Conservation (phyloP, 2,797 vertebrate species). For the Falco rusticolus region DNA sequence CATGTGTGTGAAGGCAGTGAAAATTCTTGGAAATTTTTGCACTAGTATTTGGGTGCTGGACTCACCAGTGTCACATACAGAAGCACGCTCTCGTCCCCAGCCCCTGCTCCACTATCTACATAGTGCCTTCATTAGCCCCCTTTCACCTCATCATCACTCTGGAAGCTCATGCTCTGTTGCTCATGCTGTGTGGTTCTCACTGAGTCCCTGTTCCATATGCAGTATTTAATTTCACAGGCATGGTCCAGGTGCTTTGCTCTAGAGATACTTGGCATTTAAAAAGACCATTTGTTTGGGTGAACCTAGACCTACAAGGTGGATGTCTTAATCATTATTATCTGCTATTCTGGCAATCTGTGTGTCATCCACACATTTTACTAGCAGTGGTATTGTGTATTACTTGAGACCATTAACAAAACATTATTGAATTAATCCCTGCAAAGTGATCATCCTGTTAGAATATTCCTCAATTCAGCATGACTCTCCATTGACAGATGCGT, state of each 20-base stretch:
- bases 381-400: background rate
- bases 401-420: constrained; percentile 34
- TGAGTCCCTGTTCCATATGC: background rate
- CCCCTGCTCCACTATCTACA: background rate
- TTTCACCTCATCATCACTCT: background rate
- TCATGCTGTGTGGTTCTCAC: background rate
- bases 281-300: background rate
- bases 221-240: background rate
- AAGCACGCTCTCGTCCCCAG: rapidly evolving
- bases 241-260: background rate
- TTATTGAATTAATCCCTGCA: constrained; percentile 24
- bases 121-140: background rate
- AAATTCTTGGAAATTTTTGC: background rate
- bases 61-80: background rate
- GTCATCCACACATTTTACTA: background rate
- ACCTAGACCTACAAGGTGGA: background rate
- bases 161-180: background rate
- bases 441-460: constrained; percentile 1
- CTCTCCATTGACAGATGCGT: constrained; percentile 11
- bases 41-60: background rate
- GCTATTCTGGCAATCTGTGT: background rate
- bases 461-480: background rate
- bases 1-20: background rate
- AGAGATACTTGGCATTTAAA: background rate
- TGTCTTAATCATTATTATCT: constrained; percentile 14